Evolutionary conservation across 1,140 invertebrate genomes (phyloP), one percentile per base, ranked within the genome.

Genomic region (Battus philenor): DNA sequence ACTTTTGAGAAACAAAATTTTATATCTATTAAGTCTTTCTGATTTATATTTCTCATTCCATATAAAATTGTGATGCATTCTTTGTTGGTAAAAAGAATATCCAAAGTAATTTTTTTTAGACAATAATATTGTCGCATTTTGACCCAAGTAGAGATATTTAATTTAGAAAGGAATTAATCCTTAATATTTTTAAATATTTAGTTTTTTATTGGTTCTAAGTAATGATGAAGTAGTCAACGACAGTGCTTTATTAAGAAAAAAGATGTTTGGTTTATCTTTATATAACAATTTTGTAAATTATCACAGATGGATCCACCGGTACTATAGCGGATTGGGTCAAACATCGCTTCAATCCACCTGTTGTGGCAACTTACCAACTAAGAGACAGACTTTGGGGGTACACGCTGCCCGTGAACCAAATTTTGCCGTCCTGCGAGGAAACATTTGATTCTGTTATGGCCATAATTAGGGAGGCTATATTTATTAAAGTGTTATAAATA

Each of bases 361-460:
- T 91, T 38, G 78, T 81, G 1, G 90, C 80, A 43, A 76, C 87
- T 2, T 87, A 90, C 32, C 87, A 90, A 47, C 79, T 92, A 3
- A 75, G 93, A 7, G 93, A 94, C 59, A 86, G 92, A 27, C 48
- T 59, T 34, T 88, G 90, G 56, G 93, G 93, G 1, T 95, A 94
- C 68, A 9, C 91, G 0, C 78, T 95, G 3, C 93, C 93, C 0
- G 87, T 90, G 0, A 67, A 71, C 5, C 88, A 92, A 68, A 93
- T 95, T 13, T 71, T 87, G n/a, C 89, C 90, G 2, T 90, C 91
- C 8, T 90, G 87, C 8, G 73, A 89, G 57, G 93, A 94, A 86
- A 92, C 90, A 2, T 64, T 88, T 5, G 90, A 90, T 52, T 88
- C 89, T 0, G 22, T 90, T 0, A 49, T 90, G 18, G 85, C 86